Base-by-base conservation (phyloP, 2,113 vertebrate genomes). In the Pachycephala philippinensis region DNA sequence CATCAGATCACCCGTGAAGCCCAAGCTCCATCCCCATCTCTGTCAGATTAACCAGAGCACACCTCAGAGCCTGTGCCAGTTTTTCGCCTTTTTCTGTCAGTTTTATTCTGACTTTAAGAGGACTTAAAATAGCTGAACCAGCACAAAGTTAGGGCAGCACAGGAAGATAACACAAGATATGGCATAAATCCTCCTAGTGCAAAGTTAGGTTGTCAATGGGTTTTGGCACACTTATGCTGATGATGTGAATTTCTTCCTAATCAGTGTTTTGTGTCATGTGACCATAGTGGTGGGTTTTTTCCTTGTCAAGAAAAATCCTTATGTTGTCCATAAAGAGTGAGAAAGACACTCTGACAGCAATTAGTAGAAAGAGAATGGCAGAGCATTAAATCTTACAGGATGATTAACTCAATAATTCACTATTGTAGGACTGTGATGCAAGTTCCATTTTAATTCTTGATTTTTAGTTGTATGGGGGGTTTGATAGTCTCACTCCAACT, bases 51-150 rank as follows among this genome's bases (percentile, higher is more conserved):
- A 91, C 20, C 70, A 64, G 27, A 63, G 27, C 21, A 15, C 35
- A 10, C 40, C 44, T 10, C 0, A 1, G 52, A 65, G 5, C 27
- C 26, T 80, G 33, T 37, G 44, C 39, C 53, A 64, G 27, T 23
- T 82, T 85, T 21, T n/a, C 50, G 40, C 15, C 21, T 79, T 60
- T 68, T 84, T 39, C 31, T 81, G 28, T 7, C 53, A 50, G 12
- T 54, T 93, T 80, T 85, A 14, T 37, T 65, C 61, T 75, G 49
- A 33, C 19, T 60, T 90, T 27, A 53, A 16, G 23, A 74, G 12
- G 20, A 59, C 39, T 88, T 56, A 65, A 88, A 86, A 69, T 14
- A 74, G 52, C 21, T 84, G 88, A 86, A 72, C 30, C 37, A 84
- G 42, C 28, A 78, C 27, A 59, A 54, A 84, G 35, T 27, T 63